A percentile compares a stretch with the other conserved stretches of the same genome.
These are phyloP conservation scores for Autographa gamma DNA, from an alignment of 2,888 invertebrate species.

Conservation along the genomic window DNA sequence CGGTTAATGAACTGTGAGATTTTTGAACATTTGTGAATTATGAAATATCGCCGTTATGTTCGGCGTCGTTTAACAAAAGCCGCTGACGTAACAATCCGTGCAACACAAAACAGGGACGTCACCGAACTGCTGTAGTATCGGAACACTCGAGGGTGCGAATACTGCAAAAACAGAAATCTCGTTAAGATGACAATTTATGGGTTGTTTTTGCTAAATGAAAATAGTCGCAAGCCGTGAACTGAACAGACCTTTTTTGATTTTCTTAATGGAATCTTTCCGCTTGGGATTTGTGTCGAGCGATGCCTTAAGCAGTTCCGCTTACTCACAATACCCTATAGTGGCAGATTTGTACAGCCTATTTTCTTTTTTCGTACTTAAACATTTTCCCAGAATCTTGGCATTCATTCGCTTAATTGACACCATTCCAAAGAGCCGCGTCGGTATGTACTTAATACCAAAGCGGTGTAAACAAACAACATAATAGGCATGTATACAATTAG, in stretches of 20 bases:
- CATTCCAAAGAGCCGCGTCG: constrained; percentile 21
- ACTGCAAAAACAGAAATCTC: constrained; percentile 88
- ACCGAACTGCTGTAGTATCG: constrained; percentile 73
- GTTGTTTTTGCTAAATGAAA: constrained; percentile 89
- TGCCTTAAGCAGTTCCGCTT: constrained; percentile 81
- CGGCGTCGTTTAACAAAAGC: constrained; percentile 58
- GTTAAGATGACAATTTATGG: constrained; percentile 90
- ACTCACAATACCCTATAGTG: constrained; percentile 72
- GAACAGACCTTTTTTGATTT: constrained; percentile 88
- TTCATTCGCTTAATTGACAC: constrained; percentile 56
- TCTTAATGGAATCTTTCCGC: constrained; percentile 89
- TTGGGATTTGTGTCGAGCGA: constrained; percentile 86
- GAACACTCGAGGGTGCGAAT: constrained; percentile 83
- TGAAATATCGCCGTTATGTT: constrained; percentile 32
- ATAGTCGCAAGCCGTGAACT: constrained; percentile 86
- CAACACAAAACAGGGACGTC: constrained; percentile 65
- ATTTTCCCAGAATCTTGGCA: constrained; percentile 50
- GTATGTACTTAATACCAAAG: constrained; percentile 9
- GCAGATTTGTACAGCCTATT: constrained; percentile 70
- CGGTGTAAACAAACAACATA: constrained; percentile 44
- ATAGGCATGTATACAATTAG: constrained; percentile 60
- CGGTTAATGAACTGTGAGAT: constrained; percentile 41
- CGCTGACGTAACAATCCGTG: constrained; percentile 74
- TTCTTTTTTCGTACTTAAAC: constrained; percentile 55
- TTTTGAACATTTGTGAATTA: constrained; percentile 24